A percentile compares a stretch with the other conserved stretches of the same genome.
Evolutionary conservation across 2,888 invertebrate genomes (phyloP).

Genomic region (Chouioia cunea): DNA sequence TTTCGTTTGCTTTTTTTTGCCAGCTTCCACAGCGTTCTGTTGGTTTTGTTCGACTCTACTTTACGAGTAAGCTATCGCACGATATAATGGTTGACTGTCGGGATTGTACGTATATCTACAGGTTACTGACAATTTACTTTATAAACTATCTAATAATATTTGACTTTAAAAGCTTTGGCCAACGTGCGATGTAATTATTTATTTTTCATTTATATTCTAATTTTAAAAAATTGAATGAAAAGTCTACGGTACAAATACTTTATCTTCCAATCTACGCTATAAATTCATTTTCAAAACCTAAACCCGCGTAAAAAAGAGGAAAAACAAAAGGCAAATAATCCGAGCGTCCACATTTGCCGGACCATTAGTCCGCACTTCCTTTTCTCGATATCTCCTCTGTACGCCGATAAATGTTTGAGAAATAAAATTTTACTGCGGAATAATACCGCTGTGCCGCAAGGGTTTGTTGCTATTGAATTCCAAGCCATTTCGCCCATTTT

Average conservation of each 20-base stretch:
- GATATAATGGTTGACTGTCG: too few species aligned
- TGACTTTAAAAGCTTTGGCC: too few species aligned
- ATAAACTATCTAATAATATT: too few species aligned
- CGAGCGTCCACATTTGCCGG: neutral
- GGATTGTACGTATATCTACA: too few species aligned
- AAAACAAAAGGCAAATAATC: too few species aligned
- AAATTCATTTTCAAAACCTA: too few species aligned
- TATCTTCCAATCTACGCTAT: neutral
- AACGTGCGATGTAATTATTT: too few species aligned
- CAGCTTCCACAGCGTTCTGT: neutral
- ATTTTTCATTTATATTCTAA: too few species aligned
- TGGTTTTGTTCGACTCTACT: constrained; percentile 1
- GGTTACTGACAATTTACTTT: too few species aligned
- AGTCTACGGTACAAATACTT: neutral
- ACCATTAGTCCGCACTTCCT: constrained; percentile 20
- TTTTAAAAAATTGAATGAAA: too few species aligned
- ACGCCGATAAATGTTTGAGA: constrained; percentile 64
- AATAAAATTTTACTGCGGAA: constrained; percentile 68
- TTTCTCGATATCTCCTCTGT: constrained; percentile 22
- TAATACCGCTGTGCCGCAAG: constrained; percentile 57
- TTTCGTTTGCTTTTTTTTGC: neutral
- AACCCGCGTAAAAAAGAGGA: neutral
- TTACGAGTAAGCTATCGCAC: neutral
- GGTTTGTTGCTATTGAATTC: constrained; percentile 67
- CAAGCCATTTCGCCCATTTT: constrained; percentile 52